Conservation (phyloP, 2,113 vertebrate species). For the Prinia subflava region DNA sequence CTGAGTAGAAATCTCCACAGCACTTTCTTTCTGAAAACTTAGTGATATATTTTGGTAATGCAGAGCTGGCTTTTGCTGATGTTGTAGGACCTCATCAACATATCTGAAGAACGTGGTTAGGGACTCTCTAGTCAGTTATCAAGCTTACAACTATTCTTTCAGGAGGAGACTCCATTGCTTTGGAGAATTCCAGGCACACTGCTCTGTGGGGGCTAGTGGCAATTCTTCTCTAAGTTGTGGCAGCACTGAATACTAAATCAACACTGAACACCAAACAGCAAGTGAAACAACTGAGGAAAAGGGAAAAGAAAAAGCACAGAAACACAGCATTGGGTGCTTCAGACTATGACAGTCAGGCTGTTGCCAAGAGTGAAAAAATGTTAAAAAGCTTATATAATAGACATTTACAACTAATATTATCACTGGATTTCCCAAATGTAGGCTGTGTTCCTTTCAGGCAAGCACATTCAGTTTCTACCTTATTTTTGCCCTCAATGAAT, state of each 20-base stretch:
- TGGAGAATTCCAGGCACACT: not conserved
- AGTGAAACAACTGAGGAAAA: not conserved
- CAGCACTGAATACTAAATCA: not conserved
- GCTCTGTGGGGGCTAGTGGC: not conserved
- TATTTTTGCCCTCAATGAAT: not conserved
- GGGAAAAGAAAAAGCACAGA: not conserved
- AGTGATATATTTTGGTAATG: not conserved
- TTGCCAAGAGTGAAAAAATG: not conserved
- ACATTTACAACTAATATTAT: conserved; percentile 17
- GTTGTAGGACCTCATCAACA: not conserved
- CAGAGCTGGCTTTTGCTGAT: not conserved
- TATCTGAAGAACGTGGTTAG: not conserved
- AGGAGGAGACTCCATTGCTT: not conserved
- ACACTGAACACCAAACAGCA: not conserved
- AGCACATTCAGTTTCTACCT: not conserved
- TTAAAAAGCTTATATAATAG: conserved; percentile 9
- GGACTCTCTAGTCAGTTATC: not conserved
- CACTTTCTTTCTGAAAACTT: not conserved
- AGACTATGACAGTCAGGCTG: not conserved
- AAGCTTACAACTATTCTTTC: not conserved
- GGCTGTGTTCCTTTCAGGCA: conserved; percentile 6
- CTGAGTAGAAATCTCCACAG: not conserved
- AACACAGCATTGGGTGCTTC: not conserved
- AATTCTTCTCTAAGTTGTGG: not conserved
- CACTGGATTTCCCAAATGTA: not conserved